Percentiles rank a stretch among this genome's conserved stretches.
These are phyloP conservation scores for Falco cherrug DNA, from an alignment of 2,797 vertebrate species.

Conservation along the genomic window DNA sequence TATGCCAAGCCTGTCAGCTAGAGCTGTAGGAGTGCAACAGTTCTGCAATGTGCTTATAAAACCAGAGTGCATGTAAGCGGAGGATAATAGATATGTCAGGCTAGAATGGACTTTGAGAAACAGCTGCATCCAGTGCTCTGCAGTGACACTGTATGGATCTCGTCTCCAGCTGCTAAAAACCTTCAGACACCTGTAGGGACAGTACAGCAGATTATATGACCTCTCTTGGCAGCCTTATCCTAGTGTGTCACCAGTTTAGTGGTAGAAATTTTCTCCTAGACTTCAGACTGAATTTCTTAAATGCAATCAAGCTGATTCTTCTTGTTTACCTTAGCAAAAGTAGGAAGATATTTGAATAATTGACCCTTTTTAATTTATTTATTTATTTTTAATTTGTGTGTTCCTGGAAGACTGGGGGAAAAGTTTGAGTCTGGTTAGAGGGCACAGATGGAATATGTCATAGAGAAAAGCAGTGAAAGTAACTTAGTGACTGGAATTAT, in stretches of 20 bases:
- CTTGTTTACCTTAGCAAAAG: background rate
- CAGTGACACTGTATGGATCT: background rate
- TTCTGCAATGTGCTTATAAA: background rate
- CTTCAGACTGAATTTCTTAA: background rate
- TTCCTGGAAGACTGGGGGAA: background rate
- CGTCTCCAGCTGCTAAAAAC: background rate
- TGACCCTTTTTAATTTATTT: background rate
- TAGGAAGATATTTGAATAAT: background rate
- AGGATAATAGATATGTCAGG: background rate
- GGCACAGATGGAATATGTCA: background rate
- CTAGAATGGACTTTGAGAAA: background rate
- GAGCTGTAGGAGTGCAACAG: background rate
- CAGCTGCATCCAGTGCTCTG: background rate
- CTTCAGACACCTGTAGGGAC: background rate
- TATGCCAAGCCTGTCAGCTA: background rate
- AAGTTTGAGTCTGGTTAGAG: background rate
- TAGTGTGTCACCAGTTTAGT: background rate
- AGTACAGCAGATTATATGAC: background rate
- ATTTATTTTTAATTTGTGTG: background rate
- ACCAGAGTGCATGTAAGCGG: background rate
- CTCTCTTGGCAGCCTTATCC: background rate
- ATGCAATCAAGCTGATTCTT: background rate
- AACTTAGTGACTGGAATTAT: background rate
- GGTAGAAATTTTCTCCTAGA: background rate
- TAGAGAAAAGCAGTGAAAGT: background rate